phyloP scores from a whole-genome alignment of 2,797 vertebrate species.

The Anguilla obscura region DNA sequence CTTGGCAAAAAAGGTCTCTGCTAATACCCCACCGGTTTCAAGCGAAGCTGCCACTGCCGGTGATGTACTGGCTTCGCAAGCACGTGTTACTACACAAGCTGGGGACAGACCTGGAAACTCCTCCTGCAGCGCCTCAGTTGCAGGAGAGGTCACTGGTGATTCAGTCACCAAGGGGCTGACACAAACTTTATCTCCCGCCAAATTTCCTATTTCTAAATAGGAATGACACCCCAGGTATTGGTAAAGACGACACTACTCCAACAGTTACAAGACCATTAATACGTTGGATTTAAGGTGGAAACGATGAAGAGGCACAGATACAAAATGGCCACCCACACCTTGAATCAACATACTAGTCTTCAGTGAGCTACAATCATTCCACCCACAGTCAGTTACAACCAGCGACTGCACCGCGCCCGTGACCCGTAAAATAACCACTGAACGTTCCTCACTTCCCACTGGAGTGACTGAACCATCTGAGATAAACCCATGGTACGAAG shows the following conservation, averaged over 20 bases:
- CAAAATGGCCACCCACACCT: neutral
- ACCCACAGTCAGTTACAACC: neutral
- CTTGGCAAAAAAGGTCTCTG: neutral
- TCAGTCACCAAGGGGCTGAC: neutral
- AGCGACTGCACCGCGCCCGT: neutral
- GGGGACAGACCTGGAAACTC: neutral
- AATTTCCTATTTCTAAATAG: neutral
- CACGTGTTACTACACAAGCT: neutral
- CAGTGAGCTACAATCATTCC: neutral
- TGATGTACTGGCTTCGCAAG: neutral
- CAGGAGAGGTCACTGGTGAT: neutral
- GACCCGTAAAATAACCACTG: neutral
- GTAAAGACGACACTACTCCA: neutral
- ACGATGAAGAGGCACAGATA: neutral
- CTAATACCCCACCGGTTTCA: neutral
- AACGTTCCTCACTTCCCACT: neutral
- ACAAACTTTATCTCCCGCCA: neutral
- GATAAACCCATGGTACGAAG: neutral
- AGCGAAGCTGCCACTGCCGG: neutral
- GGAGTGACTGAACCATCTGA: neutral
- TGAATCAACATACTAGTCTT: neutral
- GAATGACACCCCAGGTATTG: neutral
- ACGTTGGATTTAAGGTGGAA: neutral
- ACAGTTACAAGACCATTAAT: neutral
- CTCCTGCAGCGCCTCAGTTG: neutral